Evolutionary conservation across 2,888 invertebrate species (phyloP), one percentile per base, ranked within the genome.

Genomic region (Trisateles emortualis): DNA sequence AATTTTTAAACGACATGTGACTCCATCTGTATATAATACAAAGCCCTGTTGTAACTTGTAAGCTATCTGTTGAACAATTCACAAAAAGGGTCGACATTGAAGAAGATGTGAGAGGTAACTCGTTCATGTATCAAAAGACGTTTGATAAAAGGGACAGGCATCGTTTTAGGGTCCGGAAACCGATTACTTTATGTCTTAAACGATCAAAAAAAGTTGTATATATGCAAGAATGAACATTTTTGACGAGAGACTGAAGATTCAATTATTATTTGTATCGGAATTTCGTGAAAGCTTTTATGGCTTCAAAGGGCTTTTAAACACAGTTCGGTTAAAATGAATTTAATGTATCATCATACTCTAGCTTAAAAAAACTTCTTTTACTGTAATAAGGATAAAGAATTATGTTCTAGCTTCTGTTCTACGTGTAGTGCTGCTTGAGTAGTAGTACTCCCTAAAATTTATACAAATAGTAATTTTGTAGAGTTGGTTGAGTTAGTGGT

Each of bases 111-210:
- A 46, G 48, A 51, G 42, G 45, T 49, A 55, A 50, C 41, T 52
- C 49, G 38, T 47, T 14, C 51, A 38, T 48, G 48, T 57, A 54
- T 58, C 41, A 51, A 63, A 52, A 52, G 46, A 51, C 63, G 50
- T 66, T 57, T 58, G 40, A 41, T 53, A 38, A 66, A 68, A 69
- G 48, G 66, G 66, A 53, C 55, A 43, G 29, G 51, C 40, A 42
- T 58, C 64, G 47, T 55, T 69, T 59, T 58, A 6, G 66, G 63
- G 66, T 57, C 52, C 63, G 66, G 63, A 69, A 66, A 60, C 70
- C 58, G 49, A 51, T 60, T 46, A 49, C 55, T 60, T 63, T 53
- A 49, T 58, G 51, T 60, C 50, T 50, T 51, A 58, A 56, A 45
- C 55, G 58, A 58, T 64, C 51, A 69, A 57, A 61, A 57, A 61